Evolutionary conservation across 1,140 invertebrate genomes (phyloP), one percentile per base, ranked within the genome.

Genomic region (Pentalonia nigronervosa): DNA sequence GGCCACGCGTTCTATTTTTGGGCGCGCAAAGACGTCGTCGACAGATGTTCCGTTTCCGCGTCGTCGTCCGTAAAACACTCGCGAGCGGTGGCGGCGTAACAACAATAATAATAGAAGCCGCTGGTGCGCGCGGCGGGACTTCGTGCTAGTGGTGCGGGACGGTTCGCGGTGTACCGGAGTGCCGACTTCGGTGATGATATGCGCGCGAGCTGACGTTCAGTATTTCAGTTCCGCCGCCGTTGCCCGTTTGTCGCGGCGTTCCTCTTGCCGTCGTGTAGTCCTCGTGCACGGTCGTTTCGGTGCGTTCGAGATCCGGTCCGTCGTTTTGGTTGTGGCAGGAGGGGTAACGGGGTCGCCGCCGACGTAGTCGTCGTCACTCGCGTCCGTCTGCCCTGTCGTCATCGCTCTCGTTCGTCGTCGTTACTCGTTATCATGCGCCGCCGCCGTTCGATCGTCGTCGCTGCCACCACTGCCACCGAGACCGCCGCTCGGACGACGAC

Each of bases 41-140:
- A 86, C 91, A 93, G 81, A 53, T 86, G 91, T 93, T 93, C 81
- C 81, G 91, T 93, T 93, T 93, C 91, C 91, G 91, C 91, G 36
- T 86, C 76, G 48, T 53, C 50, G 36, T 25, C 76, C n/a, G 60
- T 76, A 76, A 30, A 76, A 34, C 6, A 76, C 60, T 30, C 76
- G 8, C 21, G n/a, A 7, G 1, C 34, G 47, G 30, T 23, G 30
- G 90, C 67, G 25, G 47, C n/a, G 53, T 53, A 23, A 21, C 87
- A 30, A 30, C 25, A 34, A 53, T 48, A 36, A 90, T 60, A 41
- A 53, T 56, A 45, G 88, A 90, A 9, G 88, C 14, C 50, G 9
- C 23, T 30, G 60, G 25, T 30, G 25, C n/a, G 23, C 34, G 25
- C 48, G 47, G 21, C 86, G 86, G 36, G 41, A 25, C 21, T 3